phyloP scores from a whole-genome alignment of 2,888 invertebrate genomes.

The Limnephilus auricula region DNA sequence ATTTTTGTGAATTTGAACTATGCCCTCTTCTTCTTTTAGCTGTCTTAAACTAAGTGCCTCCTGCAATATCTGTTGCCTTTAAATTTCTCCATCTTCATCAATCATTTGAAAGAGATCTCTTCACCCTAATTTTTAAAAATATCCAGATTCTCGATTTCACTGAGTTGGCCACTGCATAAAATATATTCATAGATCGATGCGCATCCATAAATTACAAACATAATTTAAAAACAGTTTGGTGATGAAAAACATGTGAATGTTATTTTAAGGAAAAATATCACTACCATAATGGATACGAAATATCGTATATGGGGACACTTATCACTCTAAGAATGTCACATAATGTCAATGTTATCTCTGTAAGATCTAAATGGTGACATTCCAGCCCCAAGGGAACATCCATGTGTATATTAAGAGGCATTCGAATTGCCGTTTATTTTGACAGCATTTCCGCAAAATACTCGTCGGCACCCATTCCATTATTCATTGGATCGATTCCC shows the following conservation, averaged over 20 bases:
- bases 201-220: background rate
- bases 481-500: slow-evolving; percentile 29
- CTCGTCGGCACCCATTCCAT: background rate
- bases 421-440: slow-evolving; percentile 22
- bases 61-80: background rate
- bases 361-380: slow-evolving; percentile 30
- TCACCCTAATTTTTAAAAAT: too few relatives aligned
- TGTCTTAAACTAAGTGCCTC: background rate
- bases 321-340: background rate
- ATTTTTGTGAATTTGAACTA: too few relatives aligned
- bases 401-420: slow-evolving; percentile 11
- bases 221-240: background rate
- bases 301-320: background rate
- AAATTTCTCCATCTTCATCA: background rate
- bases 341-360: background rate
- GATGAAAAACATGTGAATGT: background rate
- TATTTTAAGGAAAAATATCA: background rate
- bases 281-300: background rate
- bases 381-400: background rate
- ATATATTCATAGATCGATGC: too few relatives aligned
- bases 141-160: background rate
- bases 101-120: background rate
- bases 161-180: too few relatives aligned
- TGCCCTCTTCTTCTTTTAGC: too few relatives aligned
- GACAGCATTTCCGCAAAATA: slow-evolving; percentile 5